Evolutionary conservation across 2,797 vertebrate genomes (phyloP).

Genomic region (Myotis findleyi): DNA sequence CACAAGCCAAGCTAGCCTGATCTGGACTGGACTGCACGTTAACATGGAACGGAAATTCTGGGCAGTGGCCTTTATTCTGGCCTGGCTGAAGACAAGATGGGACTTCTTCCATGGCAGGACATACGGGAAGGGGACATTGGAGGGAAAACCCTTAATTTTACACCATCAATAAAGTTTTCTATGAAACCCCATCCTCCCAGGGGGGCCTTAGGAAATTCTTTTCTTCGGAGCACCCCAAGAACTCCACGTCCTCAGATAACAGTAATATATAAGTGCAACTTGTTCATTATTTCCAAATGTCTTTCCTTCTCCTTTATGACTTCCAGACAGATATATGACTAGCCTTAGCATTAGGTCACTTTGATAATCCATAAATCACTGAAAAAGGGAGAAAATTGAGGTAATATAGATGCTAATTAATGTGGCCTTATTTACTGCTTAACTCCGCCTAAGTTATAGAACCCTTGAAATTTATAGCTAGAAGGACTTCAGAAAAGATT

Average conservation of each 20-base stretch:
- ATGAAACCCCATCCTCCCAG: background rate
- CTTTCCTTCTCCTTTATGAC: slow-evolving; percentile 6
- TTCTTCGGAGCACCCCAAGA: background rate
- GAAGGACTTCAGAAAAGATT: slow-evolving; percentile 26
- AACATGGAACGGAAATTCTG: background rate
- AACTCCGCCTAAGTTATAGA: background rate
- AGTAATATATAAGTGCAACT: background rate
- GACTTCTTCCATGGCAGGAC: background rate
- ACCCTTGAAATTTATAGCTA: slow-evolving; percentile 22
- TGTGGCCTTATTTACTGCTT: slow-evolving; percentile 17
- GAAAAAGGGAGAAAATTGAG: background rate
- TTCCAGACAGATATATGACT: slow-evolving; percentile 35
- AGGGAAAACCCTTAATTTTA: background rate
- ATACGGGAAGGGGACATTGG: background rate
- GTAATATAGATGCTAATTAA: background rate
- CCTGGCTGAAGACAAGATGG: background rate
- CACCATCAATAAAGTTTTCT: background rate
- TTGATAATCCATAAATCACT: slow-evolving; percentile 31
- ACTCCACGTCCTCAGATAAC: background rate
- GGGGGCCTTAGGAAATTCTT: background rate
- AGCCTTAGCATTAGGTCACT: background rate
- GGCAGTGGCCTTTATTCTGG: background rate
- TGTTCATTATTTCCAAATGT: background rate
- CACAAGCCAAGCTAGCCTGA: background rate
- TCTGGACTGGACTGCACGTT: background rate